Base-by-base conservation (phyloP, 2,797 vertebrate genomes). In the Silurus lanzhouensis region DNA sequence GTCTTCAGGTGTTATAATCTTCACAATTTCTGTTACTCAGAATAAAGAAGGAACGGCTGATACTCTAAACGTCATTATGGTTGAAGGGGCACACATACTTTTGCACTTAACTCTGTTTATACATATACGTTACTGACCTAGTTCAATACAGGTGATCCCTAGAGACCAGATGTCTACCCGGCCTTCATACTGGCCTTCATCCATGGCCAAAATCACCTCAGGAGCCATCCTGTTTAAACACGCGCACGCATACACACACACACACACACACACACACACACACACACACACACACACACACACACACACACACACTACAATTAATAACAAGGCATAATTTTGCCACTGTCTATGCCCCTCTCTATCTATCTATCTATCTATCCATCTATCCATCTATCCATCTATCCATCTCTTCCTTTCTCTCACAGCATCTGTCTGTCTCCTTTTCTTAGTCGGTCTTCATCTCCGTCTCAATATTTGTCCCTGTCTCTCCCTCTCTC, bases 161-260 rank as follows among this genome's bases (percentile, higher is more conserved):
- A 99, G 95, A 17, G 97, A 99, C 98, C 97, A 99, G 90, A 99
- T 93, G 88, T 99, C 98, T 89, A 98, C 98, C 89, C 98, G 99
- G 0, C 98, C 98, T 55, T 99, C 98, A 15, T 99, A 99, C 88
- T 99, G 97, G 66, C 98, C 98, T 94, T 99, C 98, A 0, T 99
- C 98, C 98, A 99, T 99, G 84, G 98, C 98, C 85, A 99, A 94
- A 93, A 99, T 99, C 91, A 99, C 98, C 93, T 99, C 97, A 84
- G 98, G 97, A 89, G 98, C 97, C 98, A 99, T 99, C 98, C 98
- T 99, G 91, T 57, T 92, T 89, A 67, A 86, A 66, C 46, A 93
- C 88, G 92, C 61, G 91, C 83, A 91, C 83, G 91, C 9, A 3
- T 67, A 87, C 31, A 86, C 61, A 85, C 78, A 67, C 64, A 27